Percentiles rank a stretch among this genome's conserved stretches.
phyloP scores from a whole-genome alignment of 2,113 vertebrate species.

The Polyodon spathula region DNA sequence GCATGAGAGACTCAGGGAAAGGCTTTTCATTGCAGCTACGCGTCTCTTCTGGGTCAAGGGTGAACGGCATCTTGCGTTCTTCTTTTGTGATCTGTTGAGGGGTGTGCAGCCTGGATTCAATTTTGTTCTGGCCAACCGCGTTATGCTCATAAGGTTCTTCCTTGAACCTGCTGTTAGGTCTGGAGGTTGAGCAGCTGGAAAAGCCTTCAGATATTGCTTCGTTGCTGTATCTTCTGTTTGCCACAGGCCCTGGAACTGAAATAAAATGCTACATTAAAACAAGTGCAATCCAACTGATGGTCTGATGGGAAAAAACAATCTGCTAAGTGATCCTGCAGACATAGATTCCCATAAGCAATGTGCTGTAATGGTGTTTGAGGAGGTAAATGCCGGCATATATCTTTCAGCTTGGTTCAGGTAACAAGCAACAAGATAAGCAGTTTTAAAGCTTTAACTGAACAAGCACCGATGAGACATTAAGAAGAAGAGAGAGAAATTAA shows the following conservation, averaged over 20 bases:
- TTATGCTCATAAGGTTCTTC: conserved; percentile 51
- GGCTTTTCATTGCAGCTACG: conserved; percentile 30
- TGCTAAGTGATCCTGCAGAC: conserved; percentile 13
- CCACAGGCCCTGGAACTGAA: conserved; percentile 27
- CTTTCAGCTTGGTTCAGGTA: too few relatives aligned
- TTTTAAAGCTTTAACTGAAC: too few relatives aligned
- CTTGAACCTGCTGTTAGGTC: conserved; percentile 51
- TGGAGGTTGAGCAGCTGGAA: conserved; percentile 39
- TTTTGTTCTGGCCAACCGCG: conserved; percentile 33
- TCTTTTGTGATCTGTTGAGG: conserved; percentile 43
- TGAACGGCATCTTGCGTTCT: conserved; percentile 46
- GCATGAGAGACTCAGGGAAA: conserved; percentile 37
- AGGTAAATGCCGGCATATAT: too few relatives aligned
- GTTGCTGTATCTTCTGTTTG: conserved; percentile 42
- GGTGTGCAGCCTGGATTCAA: conserved; percentile 36
- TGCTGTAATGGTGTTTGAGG: too few relatives aligned
- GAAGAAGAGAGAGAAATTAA: too few relatives aligned
- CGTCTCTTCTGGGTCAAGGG: conserved; percentile 39
- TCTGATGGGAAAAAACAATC: conserved; percentile 7
- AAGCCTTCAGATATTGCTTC: conserved; percentile 43
- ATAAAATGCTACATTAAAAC: conserved; percentile 13
- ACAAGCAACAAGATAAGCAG: too few relatives aligned
- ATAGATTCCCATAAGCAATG: not conserved
- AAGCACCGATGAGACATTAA: too few relatives aligned
- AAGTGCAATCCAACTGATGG: conserved; percentile 8